Percentiles rank a stretch among this genome's conserved stretches.
Conservation (phyloP, 2,888 invertebrate genomes). For the Eudiplozoon nipponicum region DNA sequence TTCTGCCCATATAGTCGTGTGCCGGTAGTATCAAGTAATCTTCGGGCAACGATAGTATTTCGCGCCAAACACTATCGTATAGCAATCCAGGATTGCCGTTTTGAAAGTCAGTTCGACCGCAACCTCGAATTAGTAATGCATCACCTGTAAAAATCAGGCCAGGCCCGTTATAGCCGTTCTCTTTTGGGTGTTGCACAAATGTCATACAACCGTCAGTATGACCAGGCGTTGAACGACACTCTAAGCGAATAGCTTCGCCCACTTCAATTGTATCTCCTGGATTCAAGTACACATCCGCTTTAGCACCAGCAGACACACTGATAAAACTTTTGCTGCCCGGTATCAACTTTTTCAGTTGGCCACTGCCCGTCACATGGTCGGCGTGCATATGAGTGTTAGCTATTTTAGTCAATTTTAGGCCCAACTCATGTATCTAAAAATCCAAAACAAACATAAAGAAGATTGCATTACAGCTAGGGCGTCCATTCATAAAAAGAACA, state of each 20-base stretch:
- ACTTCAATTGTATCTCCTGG: slow-evolving; percentile 43
- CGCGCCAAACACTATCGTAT: slow-evolving; percentile 52
- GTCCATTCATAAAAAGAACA: too few species aligned
- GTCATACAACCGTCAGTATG: slow-evolving; percentile 41
- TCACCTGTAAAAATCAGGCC: slow-evolving; percentile 71
- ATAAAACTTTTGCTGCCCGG: slow-evolving; percentile 50
- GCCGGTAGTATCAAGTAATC: slow-evolving; percentile 59
- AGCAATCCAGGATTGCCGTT: slow-evolving; percentile 42
- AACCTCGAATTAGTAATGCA: slow-evolving; percentile 61
- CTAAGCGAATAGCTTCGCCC: slow-evolving; percentile 35
- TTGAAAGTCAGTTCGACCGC: slow-evolving; percentile 91
- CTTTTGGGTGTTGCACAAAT: slow-evolving; percentile 27
- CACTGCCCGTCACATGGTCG: slow-evolving; percentile 80
- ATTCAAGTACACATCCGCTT: slow-evolving; percentile 44
- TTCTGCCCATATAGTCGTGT: slow-evolving; percentile 58
- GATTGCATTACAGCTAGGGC: too few species aligned
- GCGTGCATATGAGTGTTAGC: slow-evolving; percentile 97
- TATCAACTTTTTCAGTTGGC: slow-evolving; percentile 41
- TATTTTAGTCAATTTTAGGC: slow-evolving; percentile 29
- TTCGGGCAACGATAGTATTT: slow-evolving; percentile 54
- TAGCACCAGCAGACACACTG: slow-evolving; percentile 44
- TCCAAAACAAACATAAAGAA: not conserved
- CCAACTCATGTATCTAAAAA: slow-evolving; percentile 23
- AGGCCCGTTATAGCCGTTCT: too few species aligned
- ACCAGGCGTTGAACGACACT: slow-evolving; percentile 52